Evolutionary conservation across 2,888 invertebrate genomes (phyloP), one percentile per base, ranked within the genome.

Genomic region (Hydraecia micacea): DNA sequence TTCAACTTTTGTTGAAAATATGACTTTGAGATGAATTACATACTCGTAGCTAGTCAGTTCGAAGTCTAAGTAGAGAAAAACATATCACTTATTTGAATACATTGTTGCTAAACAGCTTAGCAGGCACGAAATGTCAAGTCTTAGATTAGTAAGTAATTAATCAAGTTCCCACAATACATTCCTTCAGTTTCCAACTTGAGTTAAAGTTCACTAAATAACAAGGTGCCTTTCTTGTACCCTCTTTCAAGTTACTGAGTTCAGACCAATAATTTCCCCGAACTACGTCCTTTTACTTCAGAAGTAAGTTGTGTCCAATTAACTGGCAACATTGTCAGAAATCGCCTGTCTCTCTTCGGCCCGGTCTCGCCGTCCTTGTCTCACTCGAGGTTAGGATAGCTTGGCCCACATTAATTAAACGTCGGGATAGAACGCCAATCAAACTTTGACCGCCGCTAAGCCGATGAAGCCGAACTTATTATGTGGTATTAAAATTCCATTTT

Each of bases 391-490:
- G 92, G 93, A 92, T 92, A 92, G 92, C 93, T 93, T 92, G 92
- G 92, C 92, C 92, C 93, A 94, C 95, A 96, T 96, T 96, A 96
- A 96, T 96, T 96, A 96, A 94, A 95, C 93, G 93, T 92, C 91
- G 94, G 95, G 94, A 95, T 95, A 95, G 94, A 93, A 94, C 94
- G 95, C 96, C 96, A 96, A 96, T 96, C 96, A 96, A 96, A 97
- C 94, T 96, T 95, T 96, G 96, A 96, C 95, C 96, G 93, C 93
- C 91, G 92, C 93, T 96, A 96, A 96, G 95, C 95, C 94, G 94
- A 93, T 94, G 93, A 94, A 95, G 94, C 95, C 93, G 90, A 93
- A 96, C 95, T 95, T 95, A 96, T 96, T 96, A 96, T 95, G 94
- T 94, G 93, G 95, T 93, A 96, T 96, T 96, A 96, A 96, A 96